phyloP scores from a whole-genome alignment of 2,888 invertebrate species.

The Lasioglossum lativentre region DNA sequence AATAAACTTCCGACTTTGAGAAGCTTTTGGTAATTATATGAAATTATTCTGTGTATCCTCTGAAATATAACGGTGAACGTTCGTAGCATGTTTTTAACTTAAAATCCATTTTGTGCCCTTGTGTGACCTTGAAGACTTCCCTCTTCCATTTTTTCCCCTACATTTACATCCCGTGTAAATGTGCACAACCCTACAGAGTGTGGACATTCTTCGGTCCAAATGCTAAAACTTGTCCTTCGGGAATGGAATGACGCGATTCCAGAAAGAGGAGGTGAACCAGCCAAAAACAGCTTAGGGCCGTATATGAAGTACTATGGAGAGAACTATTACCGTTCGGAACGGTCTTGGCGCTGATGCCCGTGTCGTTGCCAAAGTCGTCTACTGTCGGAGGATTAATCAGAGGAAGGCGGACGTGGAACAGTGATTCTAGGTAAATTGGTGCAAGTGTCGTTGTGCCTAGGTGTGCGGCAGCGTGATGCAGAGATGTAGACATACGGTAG shows the following conservation, averaged over 20 bases:
- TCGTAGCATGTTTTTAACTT: too few species aligned
- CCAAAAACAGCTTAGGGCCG: background rate
- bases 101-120: too few species aligned
- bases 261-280: background rate
- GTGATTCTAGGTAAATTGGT: constrained; percentile 63
- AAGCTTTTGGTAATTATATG: too few species aligned
- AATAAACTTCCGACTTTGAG: too few species aligned
- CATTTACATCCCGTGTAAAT: too few species aligned
- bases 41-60: too few species aligned
- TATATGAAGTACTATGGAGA: background rate
- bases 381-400: constrained; percentile 50
- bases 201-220: background rate
- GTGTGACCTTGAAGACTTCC: too few species aligned
- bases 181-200: too few species aligned
- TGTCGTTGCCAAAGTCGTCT: background rate
- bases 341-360: background rate
- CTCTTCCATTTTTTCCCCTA: too few species aligned
- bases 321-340: constrained; percentile 9
- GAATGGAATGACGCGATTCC: background rate
- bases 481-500: constrained; percentile 72
- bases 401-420: constrained; percentile 51
- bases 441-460: constrained; percentile 66
- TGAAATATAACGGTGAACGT: too few species aligned
- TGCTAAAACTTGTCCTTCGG: background rate
- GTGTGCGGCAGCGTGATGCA: constrained; percentile 44